Evolutionary conservation across 2,113 vertebrate species (phyloP).

Genomic region (Peromyscus californicus): DNA sequence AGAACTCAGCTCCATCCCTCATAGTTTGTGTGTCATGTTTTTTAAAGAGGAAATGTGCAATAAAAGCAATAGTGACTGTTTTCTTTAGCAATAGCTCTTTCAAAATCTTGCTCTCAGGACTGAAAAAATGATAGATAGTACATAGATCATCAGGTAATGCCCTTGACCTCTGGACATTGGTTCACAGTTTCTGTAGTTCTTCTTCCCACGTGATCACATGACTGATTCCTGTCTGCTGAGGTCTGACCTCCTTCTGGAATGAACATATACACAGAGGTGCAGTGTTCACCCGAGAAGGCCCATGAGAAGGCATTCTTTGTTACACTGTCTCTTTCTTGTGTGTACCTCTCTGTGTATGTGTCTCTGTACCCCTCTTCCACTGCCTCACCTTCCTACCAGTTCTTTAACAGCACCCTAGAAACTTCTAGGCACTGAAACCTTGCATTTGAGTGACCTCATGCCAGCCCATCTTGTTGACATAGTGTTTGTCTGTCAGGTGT

Average conservation of each 20-base stretch:
- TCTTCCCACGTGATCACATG: neutral
- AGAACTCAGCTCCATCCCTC: slow-evolving; percentile 67
- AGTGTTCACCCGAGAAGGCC: neutral
- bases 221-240: neutral
- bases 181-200: slow-evolving; percentile 16
- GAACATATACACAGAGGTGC: neutral
- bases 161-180: slow-evolving; percentile 46
- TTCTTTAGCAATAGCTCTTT: slow-evolving; percentile 84
- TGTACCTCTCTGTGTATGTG: neutral
- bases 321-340: neutral
- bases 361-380: neutral
- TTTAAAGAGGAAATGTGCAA: slow-evolving; percentile 82
- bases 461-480: slow-evolving; percentile 21
- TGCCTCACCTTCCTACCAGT: neutral
- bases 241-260: slow-evolving; percentile 28
- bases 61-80: slow-evolving; percentile 84
- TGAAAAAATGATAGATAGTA: slow-evolving; percentile 72
- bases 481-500: slow-evolving; percentile 43
- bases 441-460: slow-evolving; percentile 38
- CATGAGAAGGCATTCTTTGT: neutral
- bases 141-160: slow-evolving; percentile 56
- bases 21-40: slow-evolving; percentile 70
- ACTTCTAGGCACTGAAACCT: slow-evolving; percentile 10
- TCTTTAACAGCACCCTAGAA: neutral
- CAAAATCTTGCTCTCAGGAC: slow-evolving; percentile 83